Base-by-base conservation (phyloP, 2,888 invertebrate species). In the Callosobruchus maculatus region DNA sequence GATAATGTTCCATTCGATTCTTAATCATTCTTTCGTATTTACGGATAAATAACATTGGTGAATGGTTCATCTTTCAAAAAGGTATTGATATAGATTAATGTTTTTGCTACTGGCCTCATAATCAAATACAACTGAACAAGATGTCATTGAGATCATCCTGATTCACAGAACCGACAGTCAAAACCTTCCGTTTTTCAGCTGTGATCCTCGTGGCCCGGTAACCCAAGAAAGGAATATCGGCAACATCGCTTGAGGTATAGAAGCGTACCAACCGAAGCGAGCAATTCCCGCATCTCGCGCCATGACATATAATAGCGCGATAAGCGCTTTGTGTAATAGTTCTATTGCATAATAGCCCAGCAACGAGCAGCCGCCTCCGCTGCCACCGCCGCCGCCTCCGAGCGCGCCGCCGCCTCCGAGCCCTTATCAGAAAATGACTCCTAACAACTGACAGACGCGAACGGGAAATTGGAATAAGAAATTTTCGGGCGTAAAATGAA, bases 401-500 rank as follows among this genome's bases (percentile, higher is more conserved):
- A 49, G 49, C 49, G 49, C 1, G 22, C 20, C 2, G 67, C 3
- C 20, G 68, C 21, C 21, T 5, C 20, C 2, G 67, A 20, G 20
- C 67, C 89, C 91, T 91, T 91, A 91, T 91, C 91, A 91, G 91
- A 91, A 91, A 91, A 91, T 91, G 91, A 91, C 90, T 91, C 91
- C 90, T 91, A 91, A 91, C 90, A 90, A 91, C 91, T 87, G 87
- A 87, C 87, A 87, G 87, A 87, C 87, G 87, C 87, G 86, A 87
- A 87, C 86, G 85, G 87, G 92, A 92, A 91, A 92, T 92, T 92
- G 92, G 91, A 91, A 92, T 92, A 92, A 92, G 92, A 92, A 92
- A 92, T 91, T 92, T 91, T 91, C 90, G 91, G 91, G 91, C 91
- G 91, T 91, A 91, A 91, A 91, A 91, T 91, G 91, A 91, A 91